Evolutionary conservation across 1,140 invertebrate genomes (phyloP).

Genomic region (Drosophila ficusphila): DNA sequence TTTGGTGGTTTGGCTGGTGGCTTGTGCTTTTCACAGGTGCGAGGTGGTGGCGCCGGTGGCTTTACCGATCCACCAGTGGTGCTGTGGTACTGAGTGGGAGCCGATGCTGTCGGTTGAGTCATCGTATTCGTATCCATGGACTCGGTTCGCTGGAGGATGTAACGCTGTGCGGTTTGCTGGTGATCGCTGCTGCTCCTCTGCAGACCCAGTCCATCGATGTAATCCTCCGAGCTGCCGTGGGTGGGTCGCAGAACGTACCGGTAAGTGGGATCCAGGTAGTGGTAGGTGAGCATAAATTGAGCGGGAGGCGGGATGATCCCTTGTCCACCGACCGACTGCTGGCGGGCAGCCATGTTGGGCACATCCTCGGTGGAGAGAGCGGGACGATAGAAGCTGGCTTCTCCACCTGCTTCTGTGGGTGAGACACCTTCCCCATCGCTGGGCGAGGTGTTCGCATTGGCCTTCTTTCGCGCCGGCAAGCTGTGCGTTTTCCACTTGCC

Average conservation of each 20-base stretch:
- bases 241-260: conserved; percentile 88
- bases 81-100: conserved; percentile 67
- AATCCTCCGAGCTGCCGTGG: conserved; percentile 84
- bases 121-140: conserved; percentile 64
- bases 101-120: conserved; percentile 65
- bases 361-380: conserved; percentile 90
- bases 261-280: conserved; percentile 89
- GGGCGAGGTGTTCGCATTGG: conserved; percentile 85
- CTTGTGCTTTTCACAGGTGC: conserved; percentile 81
- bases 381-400: conserved; percentile 86
- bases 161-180: conserved; percentile 44
- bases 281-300: conserved; percentile 88
- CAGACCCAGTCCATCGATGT: conserved; percentile 87
- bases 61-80: conserved; percentile 30
- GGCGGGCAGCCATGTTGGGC: conserved; percentile 83
- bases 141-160: conserved; percentile 64
- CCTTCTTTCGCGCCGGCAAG: conserved; percentile 91
- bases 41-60: conserved; percentile 73
- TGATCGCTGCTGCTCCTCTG: conserved; percentile 87
- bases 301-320: conserved; percentile 84
- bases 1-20: conserved; percentile 66
- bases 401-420: conserved; percentile 80
- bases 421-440: conserved; percentile 84
- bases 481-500: conserved; percentile 95
- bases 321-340: conserved; percentile 35